Base-by-base conservation (phyloP, 2,797 vertebrate species). In the Mus caroli region DNA sequence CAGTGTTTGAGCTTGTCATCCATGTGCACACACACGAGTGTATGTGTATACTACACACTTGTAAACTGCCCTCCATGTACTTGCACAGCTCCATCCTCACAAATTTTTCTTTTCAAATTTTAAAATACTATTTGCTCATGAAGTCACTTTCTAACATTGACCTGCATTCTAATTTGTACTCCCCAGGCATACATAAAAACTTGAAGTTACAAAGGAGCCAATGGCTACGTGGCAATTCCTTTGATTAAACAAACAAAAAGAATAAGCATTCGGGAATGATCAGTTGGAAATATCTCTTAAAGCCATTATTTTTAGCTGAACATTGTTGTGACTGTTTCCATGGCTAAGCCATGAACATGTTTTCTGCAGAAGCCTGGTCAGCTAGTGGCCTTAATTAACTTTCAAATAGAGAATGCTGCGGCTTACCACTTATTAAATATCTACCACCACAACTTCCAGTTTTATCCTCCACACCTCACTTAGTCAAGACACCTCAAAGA, bases 351-450 rank as follows among this genome's bases (percentile, higher is more conserved):
- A 98, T 98, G 98, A 98, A 98, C 97, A 97, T 97, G 98, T 98
- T 98, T 98, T 96, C 97, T 97, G 98, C 97, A 98, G 97, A 97
- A 98, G 97, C 97, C 92, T 50, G 94, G 98, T 98, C 98, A 98
- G 98, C 97, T 96, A 94, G 96, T 1, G 91, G 98, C 97, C 98
- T 98, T 98, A 98, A 98, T 98, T 98, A 98, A 98, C 98, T 98
- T 98, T 98, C 97, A 97, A 98, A 96, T 97, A 95, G 97, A 98
- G 97, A 98, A 96, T 88, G 96, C 96, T 98, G 96, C 0, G 90
- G 98, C 98, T 98, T 98, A 97, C 97, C 98, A 98, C 98, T 98
- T 98, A 98, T 98, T 98, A 98, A 98, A 98, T 97, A 98, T 84
- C 97, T 86, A 98, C 98, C 97, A 97, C 87, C 97, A 85, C 96